Percentiles rank a stretch among this genome's conserved stretches.
Conservation (phyloP, 2,888 invertebrate genomes). For the Caenorhabditis sp. region DNA sequence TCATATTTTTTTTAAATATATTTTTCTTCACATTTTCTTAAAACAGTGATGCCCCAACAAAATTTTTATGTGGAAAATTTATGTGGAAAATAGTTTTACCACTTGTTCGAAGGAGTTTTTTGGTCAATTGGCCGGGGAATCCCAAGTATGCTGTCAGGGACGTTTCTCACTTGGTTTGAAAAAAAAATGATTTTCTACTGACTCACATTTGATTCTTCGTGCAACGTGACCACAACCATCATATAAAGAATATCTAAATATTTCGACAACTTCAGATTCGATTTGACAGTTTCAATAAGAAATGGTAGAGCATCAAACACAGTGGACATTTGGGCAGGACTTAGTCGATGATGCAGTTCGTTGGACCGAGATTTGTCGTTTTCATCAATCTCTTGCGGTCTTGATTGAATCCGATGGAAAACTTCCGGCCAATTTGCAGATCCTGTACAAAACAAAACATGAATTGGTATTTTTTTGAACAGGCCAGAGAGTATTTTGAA, state of each 20-base stretch:
- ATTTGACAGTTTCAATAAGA: slow-evolving; percentile 25
- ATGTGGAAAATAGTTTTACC: no score
- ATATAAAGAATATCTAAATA: slow-evolving; percentile 22
- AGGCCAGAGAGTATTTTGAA: no score
- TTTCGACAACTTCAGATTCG: slow-evolving; percentile 11
- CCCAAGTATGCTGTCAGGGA: no score
- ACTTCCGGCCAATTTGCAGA: slow-evolving; percentile 19
- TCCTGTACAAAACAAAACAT: slow-evolving; percentile 8
- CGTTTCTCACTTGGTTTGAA: no score
- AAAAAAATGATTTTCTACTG: no score
- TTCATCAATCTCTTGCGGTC: background rate
- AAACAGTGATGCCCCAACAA: no score
- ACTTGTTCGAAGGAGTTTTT: no score
- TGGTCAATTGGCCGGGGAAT: no score
- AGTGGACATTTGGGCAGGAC: slow-evolving; percentile 15
- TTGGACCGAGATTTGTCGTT: background rate
- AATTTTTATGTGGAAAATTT: no score
- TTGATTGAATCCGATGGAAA: background rate
- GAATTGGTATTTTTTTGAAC: background rate
- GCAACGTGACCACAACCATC: slow-evolving; percentile 28
- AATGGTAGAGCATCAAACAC: slow-evolving; percentile 40
- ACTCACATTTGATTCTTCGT: slow-evolving; percentile 23
- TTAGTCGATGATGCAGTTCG: background rate
- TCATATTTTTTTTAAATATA: no score
- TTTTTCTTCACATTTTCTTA: no score